Conservation (phyloP, 2,888 invertebrate species). For the Elysia crispata region DNA sequence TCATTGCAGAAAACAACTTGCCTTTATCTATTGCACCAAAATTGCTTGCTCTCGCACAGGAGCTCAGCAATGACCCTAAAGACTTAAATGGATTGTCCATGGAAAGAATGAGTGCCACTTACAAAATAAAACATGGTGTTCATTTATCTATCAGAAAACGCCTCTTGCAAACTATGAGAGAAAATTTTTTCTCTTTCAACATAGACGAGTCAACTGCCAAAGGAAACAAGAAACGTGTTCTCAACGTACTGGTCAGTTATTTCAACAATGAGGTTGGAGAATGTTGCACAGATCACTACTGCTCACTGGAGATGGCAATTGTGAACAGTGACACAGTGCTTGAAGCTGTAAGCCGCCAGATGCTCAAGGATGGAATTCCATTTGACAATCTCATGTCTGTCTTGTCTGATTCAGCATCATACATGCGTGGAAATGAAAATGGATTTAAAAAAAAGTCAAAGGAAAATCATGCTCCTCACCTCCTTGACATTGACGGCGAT, state of each 20-base stretch:
- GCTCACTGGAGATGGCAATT: neutral
- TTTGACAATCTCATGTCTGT: neutral
- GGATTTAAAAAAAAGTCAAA: neutral
- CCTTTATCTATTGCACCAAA: too few relatives aligned
- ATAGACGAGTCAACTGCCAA: neutral
- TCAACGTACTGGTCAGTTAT: neutral
- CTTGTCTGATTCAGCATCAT: neutral
- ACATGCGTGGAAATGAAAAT: neutral
- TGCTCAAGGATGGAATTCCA: neutral
- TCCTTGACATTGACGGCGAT: neutral
- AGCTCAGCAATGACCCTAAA: neutral
- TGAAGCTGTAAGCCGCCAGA: neutral
- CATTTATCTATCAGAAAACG: neutral
- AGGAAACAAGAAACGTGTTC: neutral
- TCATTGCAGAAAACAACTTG: too few relatives aligned
- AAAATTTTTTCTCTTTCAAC: neutral
- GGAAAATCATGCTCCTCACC: neutral
- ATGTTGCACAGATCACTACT: neutral
- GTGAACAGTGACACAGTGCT: neutral
- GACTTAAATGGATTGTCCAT: neutral
- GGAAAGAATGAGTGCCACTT: neutral
- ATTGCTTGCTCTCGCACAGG: too few relatives aligned
- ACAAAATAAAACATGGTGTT: neutral
- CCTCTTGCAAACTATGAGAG: too few relatives aligned
- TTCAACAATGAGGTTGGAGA: neutral